A percentile compares a stretch with the other conserved stretches of the same genome.
Conservation (phyloP, 1,140 invertebrate species). For the Sinonovacula constricta region DNA sequence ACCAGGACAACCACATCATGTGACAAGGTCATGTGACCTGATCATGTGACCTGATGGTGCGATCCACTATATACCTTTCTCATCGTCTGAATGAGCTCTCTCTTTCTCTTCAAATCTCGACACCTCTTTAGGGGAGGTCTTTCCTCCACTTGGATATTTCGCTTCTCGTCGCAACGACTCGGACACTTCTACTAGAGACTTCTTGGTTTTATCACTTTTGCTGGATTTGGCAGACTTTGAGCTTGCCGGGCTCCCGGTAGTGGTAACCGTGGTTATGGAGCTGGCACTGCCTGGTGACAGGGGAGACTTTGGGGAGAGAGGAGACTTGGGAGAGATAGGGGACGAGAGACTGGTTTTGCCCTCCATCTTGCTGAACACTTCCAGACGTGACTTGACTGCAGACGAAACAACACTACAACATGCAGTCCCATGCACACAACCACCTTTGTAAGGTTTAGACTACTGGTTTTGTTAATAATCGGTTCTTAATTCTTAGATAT, state of each 20-base stretch:
- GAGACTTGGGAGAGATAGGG: constrained; percentile 8
- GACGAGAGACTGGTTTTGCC: neutral
- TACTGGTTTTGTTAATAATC: too few species aligned
- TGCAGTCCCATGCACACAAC: neutral
- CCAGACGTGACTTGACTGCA: constrained; percentile 13
- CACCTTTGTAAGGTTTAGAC: too few species aligned
- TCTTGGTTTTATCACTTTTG: constrained; percentile 21
- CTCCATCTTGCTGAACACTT: neutral
- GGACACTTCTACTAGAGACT: constrained; percentile 21
- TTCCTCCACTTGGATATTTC: constrained; percentile 39
- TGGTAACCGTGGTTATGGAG: constrained; percentile 2
- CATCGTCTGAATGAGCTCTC: constrained; percentile 13
- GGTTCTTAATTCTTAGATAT: too few species aligned
- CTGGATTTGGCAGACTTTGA: neutral
- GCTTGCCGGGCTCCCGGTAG: constrained; percentile 13
- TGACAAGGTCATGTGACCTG: neutral
- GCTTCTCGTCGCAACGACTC: constrained; percentile 37
- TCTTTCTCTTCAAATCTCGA: neutral
- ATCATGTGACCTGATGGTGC: neutral
- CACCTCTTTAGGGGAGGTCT: constrained; percentile 15
- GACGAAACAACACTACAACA: constrained; percentile 19
- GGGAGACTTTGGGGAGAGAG: neutral
- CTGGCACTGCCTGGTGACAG: neutral
- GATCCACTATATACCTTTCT: constrained; percentile 15
- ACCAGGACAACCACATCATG: neutral